Evolutionary conservation across 2,888 invertebrate species (phyloP), one percentile per base, ranked within the genome.

Genomic region (Parthenolecanium corni): DNA sequence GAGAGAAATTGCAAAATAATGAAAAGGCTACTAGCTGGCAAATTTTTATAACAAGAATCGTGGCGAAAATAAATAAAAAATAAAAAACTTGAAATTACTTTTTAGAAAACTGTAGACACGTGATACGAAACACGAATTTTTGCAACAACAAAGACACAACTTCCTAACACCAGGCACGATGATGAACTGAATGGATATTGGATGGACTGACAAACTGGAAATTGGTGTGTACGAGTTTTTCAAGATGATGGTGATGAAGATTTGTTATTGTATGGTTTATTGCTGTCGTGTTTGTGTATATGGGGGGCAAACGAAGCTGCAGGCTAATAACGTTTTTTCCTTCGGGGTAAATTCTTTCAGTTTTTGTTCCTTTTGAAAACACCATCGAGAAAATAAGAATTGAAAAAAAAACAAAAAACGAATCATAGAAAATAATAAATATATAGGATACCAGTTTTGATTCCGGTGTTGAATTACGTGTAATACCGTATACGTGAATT

Each of bases 311-410:
- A 49, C 49, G 46, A 31, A 21, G 31, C 58, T 36, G 36, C 49
- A 31, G 31, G 58, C 58, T 58, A 58, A 58, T 58, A 58, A 58
- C 58, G 58, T 58, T 58, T 58, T 58, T 47, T 36, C 16, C 58
- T 58, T 38, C 36, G 49, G 58, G 58, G 58, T 58, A 49, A 58
- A 58, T 58, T 58, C 58, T 49, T 58, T 58, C 20, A 20, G 3
- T 56, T 24, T 42, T 56, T 42, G 4, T 42, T 16, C 14, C 18
- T 20, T 49, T 49, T 20, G 11, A 49, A 49, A 49, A 18, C 21
- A 14, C 21, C 18, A 23, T 49, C 49, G 23, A 49, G 49, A 49
- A 49, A 49, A 49, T 49, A 21, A 20, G 21, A 49, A 49, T 6
- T 31, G 31, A 31, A 31, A 31, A 31, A 31, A 31, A 31, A 31